Conservation (phyloP, 2,888 invertebrate species). For the Helobdella robusta region DNA sequence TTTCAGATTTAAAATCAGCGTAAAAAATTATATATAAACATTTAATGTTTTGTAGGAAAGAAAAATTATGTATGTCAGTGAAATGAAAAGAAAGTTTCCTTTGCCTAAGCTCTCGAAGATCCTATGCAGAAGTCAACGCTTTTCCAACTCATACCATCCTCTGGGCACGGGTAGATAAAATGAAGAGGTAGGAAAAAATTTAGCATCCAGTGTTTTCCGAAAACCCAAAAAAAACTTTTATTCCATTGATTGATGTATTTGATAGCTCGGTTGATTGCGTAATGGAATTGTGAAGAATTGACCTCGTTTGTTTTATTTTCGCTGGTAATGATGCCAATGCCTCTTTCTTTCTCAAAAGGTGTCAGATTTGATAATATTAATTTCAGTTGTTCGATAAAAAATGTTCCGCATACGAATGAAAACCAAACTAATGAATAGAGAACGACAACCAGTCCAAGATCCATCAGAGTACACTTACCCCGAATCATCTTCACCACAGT, state of each 20-base stretch:
- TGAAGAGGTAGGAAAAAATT: slow-evolving; percentile 41
- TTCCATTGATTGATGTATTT: too few relatives aligned
- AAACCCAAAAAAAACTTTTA: slow-evolving; percentile 32
- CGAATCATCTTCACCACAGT: slow-evolving; percentile 36
- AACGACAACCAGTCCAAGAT: slow-evolving; percentile 35
- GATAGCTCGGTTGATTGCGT: too few relatives aligned
- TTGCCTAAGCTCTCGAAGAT: background rate
- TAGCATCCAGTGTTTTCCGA: slow-evolving; percentile 40
- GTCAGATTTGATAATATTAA: slow-evolving; percentile 38
- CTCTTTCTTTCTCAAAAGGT: slow-evolving; percentile 40
- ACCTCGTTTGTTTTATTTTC: too few relatives aligned
- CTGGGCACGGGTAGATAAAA: slow-evolving; percentile 37
- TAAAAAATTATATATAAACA: too few relatives aligned
- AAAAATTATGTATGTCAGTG: too few relatives aligned
- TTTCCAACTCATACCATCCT: slow-evolving; percentile 40
- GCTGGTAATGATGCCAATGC: slow-evolving; percentile 38
- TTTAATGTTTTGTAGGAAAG: too few relatives aligned
- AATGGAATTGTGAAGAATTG: too few relatives aligned
- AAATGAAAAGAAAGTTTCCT: background rate
- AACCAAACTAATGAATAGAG: slow-evolving; percentile 39
- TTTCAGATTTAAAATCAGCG: too few relatives aligned
- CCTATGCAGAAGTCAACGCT: slow-evolving; percentile 29
- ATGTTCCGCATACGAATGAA: slow-evolving; percentile 35
- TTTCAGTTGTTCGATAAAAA: slow-evolving; percentile 35
- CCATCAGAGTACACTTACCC: slow-evolving; percentile 33